Evolutionary conservation across 2,797 vertebrate species (phyloP).

Genomic region (Rhinatrema bivittatum): DNA sequence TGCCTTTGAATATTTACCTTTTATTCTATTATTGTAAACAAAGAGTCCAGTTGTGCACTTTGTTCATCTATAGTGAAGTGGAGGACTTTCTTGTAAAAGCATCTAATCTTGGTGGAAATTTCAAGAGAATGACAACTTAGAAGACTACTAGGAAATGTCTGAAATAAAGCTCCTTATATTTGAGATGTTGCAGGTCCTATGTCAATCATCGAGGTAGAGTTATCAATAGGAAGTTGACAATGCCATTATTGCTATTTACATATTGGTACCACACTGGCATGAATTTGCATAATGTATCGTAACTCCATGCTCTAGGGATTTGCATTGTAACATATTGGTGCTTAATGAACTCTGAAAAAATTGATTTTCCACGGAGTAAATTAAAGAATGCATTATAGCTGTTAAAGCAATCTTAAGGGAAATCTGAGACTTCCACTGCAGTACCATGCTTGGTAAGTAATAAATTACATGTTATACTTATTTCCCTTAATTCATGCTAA

Average conservation of each 20-base stretch:
- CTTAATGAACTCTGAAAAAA: slow-evolving; percentile 99
- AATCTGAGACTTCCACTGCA: slow-evolving; percentile 93
- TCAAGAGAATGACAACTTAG: too few relatives aligned
- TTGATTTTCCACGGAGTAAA: slow-evolving; percentile 99
- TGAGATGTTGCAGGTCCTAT: slow-evolving; percentile 37
- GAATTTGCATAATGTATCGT: slow-evolving; percentile 98
- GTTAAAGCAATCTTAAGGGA: slow-evolving; percentile 99
- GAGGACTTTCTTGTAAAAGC: slow-evolving; percentile 5
- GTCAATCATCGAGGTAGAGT: slow-evolving; percentile 61
- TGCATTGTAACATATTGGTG: slow-evolving; percentile 99
- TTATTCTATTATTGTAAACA: too few relatives aligned
- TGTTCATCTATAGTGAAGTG: background rate
- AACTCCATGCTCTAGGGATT: slow-evolving; percentile 86
- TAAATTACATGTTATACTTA: slow-evolving; percentile 99
- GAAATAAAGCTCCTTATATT: slow-evolving; percentile 26
- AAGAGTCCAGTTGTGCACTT: too few relatives aligned
- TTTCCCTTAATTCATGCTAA: slow-evolving; percentile 99
- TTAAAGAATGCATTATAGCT: slow-evolving; percentile 99
- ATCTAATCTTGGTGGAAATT: slow-evolving; percentile 17
- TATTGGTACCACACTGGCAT: slow-evolving; percentile 80
- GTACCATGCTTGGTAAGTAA: slow-evolving; percentile 98
- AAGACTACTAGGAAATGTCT: slow-evolving; percentile 2
- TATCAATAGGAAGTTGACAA: slow-evolving; percentile 78
- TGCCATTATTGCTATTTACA: slow-evolving; percentile 94
- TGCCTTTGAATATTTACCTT: too few relatives aligned